These are phyloP conservation scores for Macaria notata DNA, from an alignment of 2,888 invertebrate species.

Conservation along the genomic window DNA sequence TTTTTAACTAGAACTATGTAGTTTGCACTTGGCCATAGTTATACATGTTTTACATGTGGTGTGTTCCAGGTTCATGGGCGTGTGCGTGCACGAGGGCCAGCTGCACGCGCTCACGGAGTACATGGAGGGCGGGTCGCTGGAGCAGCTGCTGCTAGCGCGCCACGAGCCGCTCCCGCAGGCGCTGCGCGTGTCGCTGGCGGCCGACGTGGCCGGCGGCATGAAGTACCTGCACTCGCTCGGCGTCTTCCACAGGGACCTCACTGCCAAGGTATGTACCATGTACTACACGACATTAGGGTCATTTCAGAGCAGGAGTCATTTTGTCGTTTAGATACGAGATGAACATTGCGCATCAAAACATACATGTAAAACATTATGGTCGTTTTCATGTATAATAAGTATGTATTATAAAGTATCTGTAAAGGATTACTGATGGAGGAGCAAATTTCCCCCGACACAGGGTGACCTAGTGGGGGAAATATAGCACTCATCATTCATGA, in stretches of 20 bases:
- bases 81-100: slow-evolving; percentile 97
- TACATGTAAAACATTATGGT: neutral
- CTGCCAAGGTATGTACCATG: slow-evolving; percentile 88
- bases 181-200: slow-evolving; percentile 90
- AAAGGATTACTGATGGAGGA: too few relatives aligned
- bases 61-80: slow-evolving; percentile 93
- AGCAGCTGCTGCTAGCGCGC: slow-evolving; percentile 92
- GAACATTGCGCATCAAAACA: neutral
- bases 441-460: too few relatives aligned
- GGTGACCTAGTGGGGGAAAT: too few relatives aligned
- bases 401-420: too few relatives aligned
- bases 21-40: too few relatives aligned
- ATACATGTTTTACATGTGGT: too few relatives aligned
- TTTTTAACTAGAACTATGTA: too few relatives aligned
- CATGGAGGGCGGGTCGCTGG: slow-evolving; percentile 96
- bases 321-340: too few relatives aligned
- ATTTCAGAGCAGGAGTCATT: too few relatives aligned
- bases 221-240: slow-evolving; percentile 95
- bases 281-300: too few relatives aligned
- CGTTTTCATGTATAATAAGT: too few relatives aligned
- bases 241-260: slow-evolving; percentile 97
- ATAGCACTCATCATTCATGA: too few relatives aligned
- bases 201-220: slow-evolving; percentile 95
- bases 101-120: slow-evolving; percentile 97
- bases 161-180: slow-evolving; percentile 89